A percentile compares a stretch with the other conserved stretches of the same genome.
These are phyloP conservation scores for Chloroclysta siterata DNA, from an alignment of 2,888 invertebrate genomes.

Conservation along the genomic window DNA sequence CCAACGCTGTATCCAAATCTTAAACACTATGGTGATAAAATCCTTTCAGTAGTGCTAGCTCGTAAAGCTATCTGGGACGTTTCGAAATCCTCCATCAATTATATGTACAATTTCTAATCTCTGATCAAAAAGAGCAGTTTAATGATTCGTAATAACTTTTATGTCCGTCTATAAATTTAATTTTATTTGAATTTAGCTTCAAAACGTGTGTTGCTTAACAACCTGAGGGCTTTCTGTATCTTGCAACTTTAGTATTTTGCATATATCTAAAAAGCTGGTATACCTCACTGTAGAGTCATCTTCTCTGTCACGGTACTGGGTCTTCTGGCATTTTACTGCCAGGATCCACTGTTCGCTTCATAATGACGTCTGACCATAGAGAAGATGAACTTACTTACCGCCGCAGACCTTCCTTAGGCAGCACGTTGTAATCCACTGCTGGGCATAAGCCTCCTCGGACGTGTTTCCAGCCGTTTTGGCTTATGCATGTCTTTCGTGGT, in stretches of 20 bases:
- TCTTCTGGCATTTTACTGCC: background rate
- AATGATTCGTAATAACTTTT: background rate
- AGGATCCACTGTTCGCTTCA: too few species aligned
- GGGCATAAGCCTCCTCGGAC: too few species aligned
- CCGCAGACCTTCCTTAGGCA: too few species aligned
- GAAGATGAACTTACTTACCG: too few species aligned
- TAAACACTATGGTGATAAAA: too few species aligned
- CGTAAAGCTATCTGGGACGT: background rate
- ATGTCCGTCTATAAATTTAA: conserved; percentile 1
- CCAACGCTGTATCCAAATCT: too few species aligned
- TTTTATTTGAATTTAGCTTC: background rate
- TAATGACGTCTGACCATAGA: too few species aligned
- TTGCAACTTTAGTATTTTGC: background rate
- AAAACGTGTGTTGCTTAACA: background rate
- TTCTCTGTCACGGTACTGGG: background rate
- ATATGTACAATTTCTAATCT: background rate
- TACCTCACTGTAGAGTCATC: background rate
- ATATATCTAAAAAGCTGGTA: background rate
- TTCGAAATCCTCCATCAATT: background rate
- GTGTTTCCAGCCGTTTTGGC: too few species aligned
- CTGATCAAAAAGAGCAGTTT: background rate
- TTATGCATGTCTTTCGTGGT: too few species aligned
- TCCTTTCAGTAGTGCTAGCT: background rate
- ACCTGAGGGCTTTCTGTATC: background rate
- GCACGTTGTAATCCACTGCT: too few species aligned